These are phyloP conservation scores for Drosophila busckii DNA, from an alignment of 1,140 invertebrate species.

Conservation along the genomic window DNA sequence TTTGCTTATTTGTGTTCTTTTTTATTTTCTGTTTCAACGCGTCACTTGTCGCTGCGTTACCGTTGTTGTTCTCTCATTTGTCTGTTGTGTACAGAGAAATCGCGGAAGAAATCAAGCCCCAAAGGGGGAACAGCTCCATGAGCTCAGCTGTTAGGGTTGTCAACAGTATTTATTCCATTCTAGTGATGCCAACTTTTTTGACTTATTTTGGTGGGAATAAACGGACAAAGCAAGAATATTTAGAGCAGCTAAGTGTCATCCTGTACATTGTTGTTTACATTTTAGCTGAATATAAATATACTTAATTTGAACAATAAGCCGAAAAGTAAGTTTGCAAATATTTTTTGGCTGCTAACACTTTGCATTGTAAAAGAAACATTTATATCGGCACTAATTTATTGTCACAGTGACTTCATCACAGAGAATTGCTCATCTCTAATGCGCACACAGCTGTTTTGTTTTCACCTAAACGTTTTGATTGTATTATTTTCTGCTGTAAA, in stretches of 20 bases:
- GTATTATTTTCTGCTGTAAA: neutral
- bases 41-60: conserved; percentile 20
- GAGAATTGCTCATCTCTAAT: conserved; percentile 13
- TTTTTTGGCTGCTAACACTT: too few species aligned
- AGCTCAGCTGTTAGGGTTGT: conserved; percentile 18
- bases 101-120: conserved; percentile 10
- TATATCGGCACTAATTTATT: too few species aligned
- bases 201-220: too few species aligned
- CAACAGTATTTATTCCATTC: conserved; percentile 5
- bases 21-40: conserved; percentile 22
- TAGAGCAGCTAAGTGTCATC: too few species aligned
- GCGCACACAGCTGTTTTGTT: conserved; percentile 13
- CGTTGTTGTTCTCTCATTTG: conserved; percentile 14
- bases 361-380: too few species aligned
- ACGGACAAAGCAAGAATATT: too few species aligned
- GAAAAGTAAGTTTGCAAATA: too few species aligned
- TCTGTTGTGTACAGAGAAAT: conserved; percentile 41
- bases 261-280: too few species aligned
- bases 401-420: conserved; percentile 4
- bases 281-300: too few species aligned
- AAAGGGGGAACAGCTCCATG: conserved; percentile 11
- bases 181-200: neutral
- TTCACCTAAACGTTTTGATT: conserved; percentile 25
- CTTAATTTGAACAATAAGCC: too few species aligned
- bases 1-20: conserved; percentile 8